Evolutionary conservation across 2,888 invertebrate species (phyloP).

Genomic region (Furcula furcula): DNA sequence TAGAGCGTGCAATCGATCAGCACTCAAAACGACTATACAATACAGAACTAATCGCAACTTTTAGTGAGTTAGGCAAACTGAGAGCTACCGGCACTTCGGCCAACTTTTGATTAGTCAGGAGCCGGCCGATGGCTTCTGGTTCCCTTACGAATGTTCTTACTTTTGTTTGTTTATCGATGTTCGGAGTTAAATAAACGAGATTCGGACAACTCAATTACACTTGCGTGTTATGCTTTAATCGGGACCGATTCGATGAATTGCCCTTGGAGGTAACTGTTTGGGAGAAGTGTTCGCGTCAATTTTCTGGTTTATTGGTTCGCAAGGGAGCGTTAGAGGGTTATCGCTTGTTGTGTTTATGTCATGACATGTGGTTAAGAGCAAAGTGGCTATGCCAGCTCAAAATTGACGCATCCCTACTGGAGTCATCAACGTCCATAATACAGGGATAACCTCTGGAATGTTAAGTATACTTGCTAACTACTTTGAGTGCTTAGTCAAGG

Average conservation of each 20-base stretch:
- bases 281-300: conserved; percentile 1
- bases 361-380: no score
- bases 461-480: no score
- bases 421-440: no score
- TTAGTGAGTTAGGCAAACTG: conserved; percentile 49
- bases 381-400: no score
- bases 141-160: conserved; percentile 33
- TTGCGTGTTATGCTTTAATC: conserved; percentile 32
- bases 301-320: neutral
- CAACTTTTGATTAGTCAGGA: conserved; percentile 55
- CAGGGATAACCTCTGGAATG: no score
- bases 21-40: conserved; percentile 37
- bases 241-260: conserved; percentile 8
- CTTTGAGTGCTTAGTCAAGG: no score
- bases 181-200: conserved; percentile 41
- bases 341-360: no score
- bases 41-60: conserved; percentile 56
- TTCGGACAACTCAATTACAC: conserved; percentile 44
- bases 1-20: conserved; percentile 21
- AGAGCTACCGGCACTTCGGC: conserved; percentile 38
- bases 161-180: conserved; percentile 46
- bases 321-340: no score
- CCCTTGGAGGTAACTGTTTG: neutral
- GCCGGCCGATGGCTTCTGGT: conserved; percentile 26
- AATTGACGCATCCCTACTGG: no score